Base-by-base conservation (phyloP, 2,888 invertebrate species). In the Chrysotoxum bicinctum region DNA sequence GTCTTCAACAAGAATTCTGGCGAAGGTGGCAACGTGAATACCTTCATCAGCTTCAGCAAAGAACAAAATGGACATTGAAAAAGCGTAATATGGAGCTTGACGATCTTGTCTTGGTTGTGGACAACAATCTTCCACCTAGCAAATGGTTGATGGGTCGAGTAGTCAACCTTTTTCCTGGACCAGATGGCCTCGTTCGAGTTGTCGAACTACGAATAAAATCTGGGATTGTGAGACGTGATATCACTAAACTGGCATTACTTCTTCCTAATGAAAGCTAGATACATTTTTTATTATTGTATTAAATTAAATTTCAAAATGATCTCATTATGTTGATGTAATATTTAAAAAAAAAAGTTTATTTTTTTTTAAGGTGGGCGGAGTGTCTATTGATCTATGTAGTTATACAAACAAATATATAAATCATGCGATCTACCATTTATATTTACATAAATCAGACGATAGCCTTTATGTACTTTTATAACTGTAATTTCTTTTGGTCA, bases 161-260 rank as follows among this genome's bases (percentile, higher is more conserved):
- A n/a, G 32, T 50, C 3, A 19, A 30, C 6, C 32, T 66, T 14
- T 50, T 50, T 35, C 66, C 10, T n/a, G 50, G 50, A 14, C 3
- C 19, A 21, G 66, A 66, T 37, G 50, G 21, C 12, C 50, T 66
- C 26, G 43, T 62, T 45, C 62, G 62, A 45, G 62, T 62, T 16
- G 62, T 45, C 14, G 62, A 62, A n/a, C 16, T 62, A 62, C 62
- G 43, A 62, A 45, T 16, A 45, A 62, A 62, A 30, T 45, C 16
- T 9, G 62, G 30, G 3, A 10, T 62, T 30, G 16, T 62, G 30
- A 62, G n/a, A 45, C 62, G 62, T 62, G 45, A 62, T 23, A 40
- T 60, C 37, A 58, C 58, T 12, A 58, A 37, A 58, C 9, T 58
- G 37, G 58, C 37, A 40, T 30, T 62, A 43, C 45, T 62, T 9